A percentile compares a stretch with the other conserved stretches of the same genome.
Evolutionary conservation across 2,113 vertebrate genomes (phyloP).

Genomic region (Cisticola juncidis): DNA sequence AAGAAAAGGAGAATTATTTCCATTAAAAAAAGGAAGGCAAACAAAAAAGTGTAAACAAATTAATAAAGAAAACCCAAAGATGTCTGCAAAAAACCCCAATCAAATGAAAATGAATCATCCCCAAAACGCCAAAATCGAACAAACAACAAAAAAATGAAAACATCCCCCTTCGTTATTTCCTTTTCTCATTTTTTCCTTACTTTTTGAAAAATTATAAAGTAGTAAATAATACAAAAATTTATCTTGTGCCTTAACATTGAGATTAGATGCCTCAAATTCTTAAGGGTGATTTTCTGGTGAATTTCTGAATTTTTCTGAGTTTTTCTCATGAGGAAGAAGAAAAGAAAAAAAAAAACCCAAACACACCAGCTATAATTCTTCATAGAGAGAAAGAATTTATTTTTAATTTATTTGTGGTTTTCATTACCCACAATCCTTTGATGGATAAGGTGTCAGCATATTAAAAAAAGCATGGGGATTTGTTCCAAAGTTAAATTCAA

Average conservation of each 20-base stretch:
- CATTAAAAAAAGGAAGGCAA: neutral
- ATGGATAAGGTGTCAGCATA: neutral
- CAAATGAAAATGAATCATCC: neutral
- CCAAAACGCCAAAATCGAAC: neutral
- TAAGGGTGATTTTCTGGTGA: neutral
- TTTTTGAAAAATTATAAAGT: neutral
- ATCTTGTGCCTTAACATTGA: neutral
- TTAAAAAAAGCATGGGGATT: neutral
- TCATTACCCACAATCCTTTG: neutral
- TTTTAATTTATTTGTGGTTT: neutral
- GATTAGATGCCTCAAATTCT: neutral
- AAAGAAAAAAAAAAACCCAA: neutral
- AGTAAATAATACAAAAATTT: neutral
- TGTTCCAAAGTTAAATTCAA: neutral
- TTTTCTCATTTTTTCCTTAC: neutral
- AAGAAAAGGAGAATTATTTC: neutral
- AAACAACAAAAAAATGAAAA: neutral
- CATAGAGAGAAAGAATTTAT: neutral
- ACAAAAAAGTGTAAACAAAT: neutral
- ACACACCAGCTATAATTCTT: neutral
- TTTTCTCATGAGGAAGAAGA: neutral
- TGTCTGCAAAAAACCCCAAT: rapidly evolving
- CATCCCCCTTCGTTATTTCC: rapidly evolving
- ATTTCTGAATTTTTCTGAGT: no score
- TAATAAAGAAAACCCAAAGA: neutral